Evolutionary conservation across 37 sponge, comb jelly and placozoan genomes (phyloP), one percentile per base, ranked within the genome.

Genomic region (Tethya wilhelma): DNA sequence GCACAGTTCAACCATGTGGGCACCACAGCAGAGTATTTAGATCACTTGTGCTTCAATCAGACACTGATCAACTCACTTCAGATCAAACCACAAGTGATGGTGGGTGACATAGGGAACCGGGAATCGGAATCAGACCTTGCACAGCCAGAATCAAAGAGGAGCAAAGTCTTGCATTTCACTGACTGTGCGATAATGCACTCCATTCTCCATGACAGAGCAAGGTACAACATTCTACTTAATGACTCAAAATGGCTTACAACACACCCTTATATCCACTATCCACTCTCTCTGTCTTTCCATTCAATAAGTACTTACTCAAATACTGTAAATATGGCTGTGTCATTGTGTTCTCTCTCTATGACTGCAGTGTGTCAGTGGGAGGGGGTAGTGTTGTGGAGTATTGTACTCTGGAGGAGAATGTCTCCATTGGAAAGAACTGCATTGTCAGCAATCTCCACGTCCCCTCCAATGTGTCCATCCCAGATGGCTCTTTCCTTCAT

Each of bases 1-100:
- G 80, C 78, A 32, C 65, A 73, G 41, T 91, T 91, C 25, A 78
- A 74, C 33, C 91, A 91, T 60, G 58, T 78, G 26, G 91, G 91
- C 28, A 91, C 91, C 7, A 77, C 71, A 26, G 32, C 28, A 30
- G 91, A 91, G 40, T 91, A 86, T 44, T 38, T 86, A 4, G 6
- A 86, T 26, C 91, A 91, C 46, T 28, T 84, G 34, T 84, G 80
- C 55, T 39, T 57, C 17, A 84, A 79, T 59, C 26, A 68, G 6
- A 58, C 64, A 30, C 38, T 90, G 32, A 66, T 28, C 45, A 43
- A 78, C 49, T 67, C 84, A 20, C 65, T 34, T n/a, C 39, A 41
- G 9, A 74, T 82, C 59, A 7, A 57, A 32, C 60, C 44, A 30
- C 84, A 89, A 67, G 56, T 46, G 9, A 64, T 73, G 60, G n/a